Percentiles rank a stretch among this genome's conserved stretches.
Evolutionary conservation across 2,888 invertebrate genomes (phyloP).

Genomic region (Lithosia quadra): DNA sequence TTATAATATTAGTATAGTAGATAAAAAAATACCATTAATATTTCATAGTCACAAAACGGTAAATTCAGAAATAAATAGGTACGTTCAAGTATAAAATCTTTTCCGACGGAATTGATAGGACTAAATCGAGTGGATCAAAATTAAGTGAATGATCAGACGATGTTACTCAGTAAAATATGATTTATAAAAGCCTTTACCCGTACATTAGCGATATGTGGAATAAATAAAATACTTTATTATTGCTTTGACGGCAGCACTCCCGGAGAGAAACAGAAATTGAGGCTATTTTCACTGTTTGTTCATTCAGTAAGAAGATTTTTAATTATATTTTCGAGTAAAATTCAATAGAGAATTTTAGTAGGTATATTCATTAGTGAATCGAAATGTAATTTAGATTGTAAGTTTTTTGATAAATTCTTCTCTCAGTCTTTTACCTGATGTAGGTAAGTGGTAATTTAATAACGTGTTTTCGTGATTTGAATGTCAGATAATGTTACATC

Average conservation of each 20-base stretch:
- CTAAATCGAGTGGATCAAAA: slow-evolving; percentile 49
- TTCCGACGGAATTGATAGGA: slow-evolving; percentile 23
- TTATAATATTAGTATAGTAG: too few relatives aligned
- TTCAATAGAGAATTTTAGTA: neutral
- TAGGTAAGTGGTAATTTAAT: too few relatives aligned
- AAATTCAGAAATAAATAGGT: too few relatives aligned
- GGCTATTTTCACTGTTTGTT: neutral
- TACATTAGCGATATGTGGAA: slow-evolving; percentile 48
- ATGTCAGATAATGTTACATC: too few relatives aligned
- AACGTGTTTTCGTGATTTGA: too few relatives aligned
- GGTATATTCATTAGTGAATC: too few relatives aligned
- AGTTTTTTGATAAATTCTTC: too few relatives aligned
- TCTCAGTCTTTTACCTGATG: too few relatives aligned
- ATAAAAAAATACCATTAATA: too few relatives aligned
- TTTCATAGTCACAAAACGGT: too few relatives aligned
- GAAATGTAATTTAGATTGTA: too few relatives aligned
- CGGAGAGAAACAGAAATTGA: neutral
- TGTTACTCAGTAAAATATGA: slow-evolving; percentile 52
- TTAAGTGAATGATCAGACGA: slow-evolving; percentile 46
- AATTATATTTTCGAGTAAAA: neutral
- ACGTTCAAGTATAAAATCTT: slow-evolving; percentile 3
- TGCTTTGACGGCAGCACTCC: slow-evolving; percentile 46
- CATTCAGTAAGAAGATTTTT: neutral
- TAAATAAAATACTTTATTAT: slow-evolving; percentile 58
- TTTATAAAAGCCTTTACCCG: slow-evolving; percentile 55